Conservation (phyloP, 37 sponge, comb jelly and placozoan species). For the Bolinopsis microptera region DNA sequence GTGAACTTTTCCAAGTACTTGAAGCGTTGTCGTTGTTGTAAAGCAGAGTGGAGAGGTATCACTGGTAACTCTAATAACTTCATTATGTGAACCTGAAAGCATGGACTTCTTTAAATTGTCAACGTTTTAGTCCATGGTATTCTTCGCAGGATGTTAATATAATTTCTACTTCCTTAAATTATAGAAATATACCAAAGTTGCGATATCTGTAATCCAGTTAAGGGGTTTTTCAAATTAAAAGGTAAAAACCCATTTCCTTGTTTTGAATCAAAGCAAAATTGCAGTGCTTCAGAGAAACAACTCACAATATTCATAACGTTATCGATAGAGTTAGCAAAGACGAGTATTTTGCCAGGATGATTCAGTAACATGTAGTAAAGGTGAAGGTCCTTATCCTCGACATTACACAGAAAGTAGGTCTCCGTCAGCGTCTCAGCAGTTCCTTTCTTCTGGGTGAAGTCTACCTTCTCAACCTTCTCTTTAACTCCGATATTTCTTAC, state of each 20-base stretch:
- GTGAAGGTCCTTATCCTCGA: conserved; percentile 84
- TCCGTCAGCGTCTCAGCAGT: conserved; percentile 83
- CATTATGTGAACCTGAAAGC: conserved; percentile 69
- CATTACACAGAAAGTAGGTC: conserved; percentile 80
- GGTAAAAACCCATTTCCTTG: too few species aligned
- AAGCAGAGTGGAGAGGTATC: conserved; percentile 85
- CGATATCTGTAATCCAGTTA: too few species aligned
- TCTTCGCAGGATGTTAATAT: too few species aligned
- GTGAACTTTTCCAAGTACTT: conserved; percentile 89
- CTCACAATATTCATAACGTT: conserved; percentile 68
- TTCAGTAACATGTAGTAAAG: conserved; percentile 82
- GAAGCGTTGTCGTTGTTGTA: conserved; percentile 95
- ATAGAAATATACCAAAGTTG: too few species aligned
- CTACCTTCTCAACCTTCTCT: conserved; percentile 71
- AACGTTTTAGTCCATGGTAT: too few species aligned
- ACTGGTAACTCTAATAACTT: conserved; percentile 73
- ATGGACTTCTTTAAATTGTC: too few species aligned
- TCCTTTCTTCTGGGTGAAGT: conserved; percentile 78
- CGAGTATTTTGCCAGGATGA: conserved; percentile 80
- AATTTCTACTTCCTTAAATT: too few species aligned
- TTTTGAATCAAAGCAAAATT: too few species aligned
- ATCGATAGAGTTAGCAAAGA: conserved; percentile 90
- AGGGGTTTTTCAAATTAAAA: too few species aligned
- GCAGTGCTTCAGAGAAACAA: too few species aligned
- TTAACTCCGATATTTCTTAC: conserved; percentile 4